Conservation (phyloP, 2,888 invertebrate species). For the Ctenicera cuprea region DNA sequence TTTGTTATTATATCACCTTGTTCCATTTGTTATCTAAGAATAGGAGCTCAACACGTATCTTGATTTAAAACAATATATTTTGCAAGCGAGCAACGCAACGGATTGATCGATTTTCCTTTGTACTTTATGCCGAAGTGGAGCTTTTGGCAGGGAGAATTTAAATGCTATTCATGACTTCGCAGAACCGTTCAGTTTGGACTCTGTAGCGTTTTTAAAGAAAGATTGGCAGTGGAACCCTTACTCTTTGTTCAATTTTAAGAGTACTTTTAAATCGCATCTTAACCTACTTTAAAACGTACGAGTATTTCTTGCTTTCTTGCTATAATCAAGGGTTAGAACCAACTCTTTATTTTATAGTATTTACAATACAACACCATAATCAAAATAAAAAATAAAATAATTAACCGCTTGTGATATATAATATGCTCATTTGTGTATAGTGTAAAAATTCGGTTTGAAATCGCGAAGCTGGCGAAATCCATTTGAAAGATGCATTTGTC, state of each 20-base stretch:
- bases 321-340: too few relatives aligned
- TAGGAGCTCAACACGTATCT: conserved; percentile 1
- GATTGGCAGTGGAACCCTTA: background rate
- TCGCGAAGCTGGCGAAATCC: too few relatives aligned
- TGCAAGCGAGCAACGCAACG: conserved; percentile 1
- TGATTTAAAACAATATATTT: conserved; percentile 20
- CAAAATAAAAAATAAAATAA: too few relatives aligned
- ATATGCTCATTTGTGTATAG: too few relatives aligned
- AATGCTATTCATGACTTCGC: conserved; percentile 23
- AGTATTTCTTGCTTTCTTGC: too few relatives aligned
- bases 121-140: conserved; percentile 8
- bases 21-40: background rate
- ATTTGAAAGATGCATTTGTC: too few relatives aligned
- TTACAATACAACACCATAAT: too few relatives aligned
- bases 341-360: too few relatives aligned
- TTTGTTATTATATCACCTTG: background rate
- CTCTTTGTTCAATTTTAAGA: background rate
- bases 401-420: too few relatives aligned
- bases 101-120: conserved; percentile 30
- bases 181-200: conserved; percentile 10
- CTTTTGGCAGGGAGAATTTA: conserved; percentile 22
- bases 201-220: background rate
- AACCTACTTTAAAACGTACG: too few relatives aligned
- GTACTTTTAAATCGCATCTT: background rate
- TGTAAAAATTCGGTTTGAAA: too few relatives aligned